Evolutionary conservation across 2,797 vertebrate species (phyloP).

Genomic region (Loris lydekkerianus): DNA sequence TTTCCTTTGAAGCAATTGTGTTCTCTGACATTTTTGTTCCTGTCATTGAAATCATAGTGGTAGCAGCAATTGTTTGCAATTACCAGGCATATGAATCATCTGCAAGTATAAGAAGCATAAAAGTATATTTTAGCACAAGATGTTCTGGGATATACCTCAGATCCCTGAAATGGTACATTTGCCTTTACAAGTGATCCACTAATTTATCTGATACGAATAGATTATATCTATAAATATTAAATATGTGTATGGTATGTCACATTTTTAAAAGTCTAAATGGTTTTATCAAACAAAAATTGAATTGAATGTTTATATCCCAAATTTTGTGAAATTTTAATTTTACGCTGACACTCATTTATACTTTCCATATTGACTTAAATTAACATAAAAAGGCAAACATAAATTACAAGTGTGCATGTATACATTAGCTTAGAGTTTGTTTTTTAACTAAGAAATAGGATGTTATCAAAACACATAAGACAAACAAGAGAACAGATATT

Average conservation of each 20-base stretch:
- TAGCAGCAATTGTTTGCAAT: slow-evolving; percentile 44
- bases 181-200: neutral
- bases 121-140: slow-evolving; percentile 23
- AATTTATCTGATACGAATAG: neutral
- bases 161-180: slow-evolving; percentile 10
- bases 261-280: neutral
- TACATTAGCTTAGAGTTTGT: neutral
- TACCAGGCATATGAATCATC: slow-evolving; percentile 47
- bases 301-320: neutral
- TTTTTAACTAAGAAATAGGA: slow-evolving; percentile 10
- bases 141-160: neutral
- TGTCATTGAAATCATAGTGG: slow-evolving; percentile 62
- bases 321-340: neutral
- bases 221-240: neutral
- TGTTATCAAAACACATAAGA: slow-evolving; percentile 10
- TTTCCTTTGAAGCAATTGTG: slow-evolving; percentile 66
- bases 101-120: slow-evolving; percentile 33
- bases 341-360: neutral
- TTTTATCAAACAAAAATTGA: slow-evolving; percentile 12
- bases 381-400: neutral
- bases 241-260: neutral
- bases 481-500: neutral
- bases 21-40: slow-evolving; percentile 72
- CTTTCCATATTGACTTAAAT: slow-evolving; percentile 15
- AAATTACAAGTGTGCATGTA: neutral